Base-by-base conservation (phyloP, 2,888 invertebrate genomes). In the Omphaloscelis lunosa region DNA sequence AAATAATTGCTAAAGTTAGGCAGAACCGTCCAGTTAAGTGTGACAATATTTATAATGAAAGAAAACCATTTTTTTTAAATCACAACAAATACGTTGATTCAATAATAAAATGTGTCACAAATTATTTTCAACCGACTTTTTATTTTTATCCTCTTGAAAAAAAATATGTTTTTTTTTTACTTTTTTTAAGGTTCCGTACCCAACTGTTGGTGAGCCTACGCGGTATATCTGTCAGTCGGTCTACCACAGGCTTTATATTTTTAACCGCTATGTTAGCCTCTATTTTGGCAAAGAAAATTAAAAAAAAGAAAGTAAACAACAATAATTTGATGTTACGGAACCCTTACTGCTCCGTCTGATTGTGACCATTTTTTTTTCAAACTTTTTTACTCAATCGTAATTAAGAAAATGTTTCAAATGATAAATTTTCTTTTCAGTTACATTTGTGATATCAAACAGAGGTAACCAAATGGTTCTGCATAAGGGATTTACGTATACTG, bases 381-480 rank as follows among this genome's bases (percentile, higher is more conserved):
- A 23, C 11, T 11, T 34, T 11, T 23, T 34, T 23, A 7, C 23
- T 34, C 62, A 23, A 20, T 29, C 29, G 9, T 61, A 23, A 45
- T 12, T 15, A 63, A 63, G 0, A 63, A 59, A 27, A 0, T 12
- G 7, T n/a, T 65, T 58, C 3, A 65, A 65, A 12, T 51, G 0
- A 9, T 20, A 23, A 12, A 4, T 56, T 76, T 68, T 74, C 2
- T 4, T 88, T 86, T 63, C 82, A 88, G 89, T 75, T 1, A 75
- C 69, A n/a, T 89, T 71, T 68, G 80, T 89, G 17, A 65, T 48
- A 11, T 90, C 90, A 1, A 72, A 63, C 23, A 77, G 79, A 62
- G 89, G 89, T 17, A 85, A 88, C 34, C 66, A 23, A 62, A 88
- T 88, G 87, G 72, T 88, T 5, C 63, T 88, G 0, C 68, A 79